phyloP scores from a whole-genome alignment of 2,888 invertebrate species.

The Cryptus armator region DNA sequence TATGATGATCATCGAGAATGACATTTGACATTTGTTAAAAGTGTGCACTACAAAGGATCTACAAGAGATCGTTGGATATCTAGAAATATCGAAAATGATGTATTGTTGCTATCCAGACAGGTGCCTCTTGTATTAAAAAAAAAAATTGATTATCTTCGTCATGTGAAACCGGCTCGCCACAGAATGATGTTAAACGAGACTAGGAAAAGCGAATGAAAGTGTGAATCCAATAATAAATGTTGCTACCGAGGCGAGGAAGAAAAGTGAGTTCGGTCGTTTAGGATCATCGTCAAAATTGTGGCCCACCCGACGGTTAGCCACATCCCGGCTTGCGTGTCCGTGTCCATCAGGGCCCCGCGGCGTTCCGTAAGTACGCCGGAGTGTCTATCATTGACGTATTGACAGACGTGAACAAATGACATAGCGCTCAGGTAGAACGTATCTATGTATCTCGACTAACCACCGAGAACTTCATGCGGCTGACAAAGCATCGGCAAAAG shows the following conservation, averaged over 20 bases:
- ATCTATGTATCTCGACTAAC: slow-evolving; percentile 64
- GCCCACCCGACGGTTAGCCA: slow-evolving; percentile 23
- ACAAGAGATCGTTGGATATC: not conserved
- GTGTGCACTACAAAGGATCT: not conserved
- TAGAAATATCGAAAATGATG: not conserved
- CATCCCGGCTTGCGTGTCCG: slow-evolving; percentile 17
- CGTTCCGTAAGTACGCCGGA: slow-evolving; percentile 51
- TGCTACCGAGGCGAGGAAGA: slow-evolving; percentile 1
- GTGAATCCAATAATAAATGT: slow-evolving; percentile 21
- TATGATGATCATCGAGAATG: not conserved
- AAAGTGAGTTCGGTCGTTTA: slow-evolving; percentile 11
- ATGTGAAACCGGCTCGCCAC: not conserved
- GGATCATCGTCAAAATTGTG: slow-evolving; percentile 40
- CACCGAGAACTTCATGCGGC: slow-evolving; percentile 47
- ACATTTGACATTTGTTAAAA: no score
- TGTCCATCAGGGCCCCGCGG: slow-evolving; percentile 47
- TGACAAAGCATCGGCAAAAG: slow-evolving; percentile 72
- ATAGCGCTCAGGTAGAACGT: slow-evolving; percentile 77
- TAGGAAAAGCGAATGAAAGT: not conserved
- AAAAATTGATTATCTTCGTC: slow-evolving; percentile 15
- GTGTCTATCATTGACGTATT: slow-evolving; percentile 77
- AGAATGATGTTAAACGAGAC: not conserved
- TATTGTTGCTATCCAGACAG: not conserved
- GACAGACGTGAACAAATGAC: slow-evolving; percentile 83
- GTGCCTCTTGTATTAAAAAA: not conserved